Evolutionary conservation across 2,888 invertebrate genomes (phyloP), one percentile per base, ranked within the genome.

Genomic region (Drosophila helvetica): DNA sequence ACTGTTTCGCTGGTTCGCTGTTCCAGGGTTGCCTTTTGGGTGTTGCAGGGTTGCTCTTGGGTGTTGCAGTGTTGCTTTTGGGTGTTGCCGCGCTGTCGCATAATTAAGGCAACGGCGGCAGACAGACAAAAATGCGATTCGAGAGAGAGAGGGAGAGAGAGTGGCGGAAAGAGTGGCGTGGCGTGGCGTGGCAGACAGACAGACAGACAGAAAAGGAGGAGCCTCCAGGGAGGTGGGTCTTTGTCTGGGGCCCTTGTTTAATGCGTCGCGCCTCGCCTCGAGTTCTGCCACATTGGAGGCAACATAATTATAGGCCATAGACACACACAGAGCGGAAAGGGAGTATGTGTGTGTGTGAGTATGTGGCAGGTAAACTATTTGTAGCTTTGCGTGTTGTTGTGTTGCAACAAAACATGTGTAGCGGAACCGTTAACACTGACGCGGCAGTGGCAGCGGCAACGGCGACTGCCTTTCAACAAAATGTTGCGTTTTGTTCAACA

Each of bases 401-500:
- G 62, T 67, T 70, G 47, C 18, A 61, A 48, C 69, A 56, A 12
- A 66, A 66, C 65, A 66, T 48, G 55, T 66, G 65, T 66, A 67
- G 38, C 38, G 38, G 47, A 65, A 18, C 57, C 71, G 66, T 82
- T 69, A 74, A 82, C 83, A 74, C 74, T 82, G 77, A 79, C 70
- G 80, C 58, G 56, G 56, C 57, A 69, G 51, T 25, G 19, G 47
- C 27, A 58, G 43, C 19, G 12, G 53, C 57, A 73, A 48, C 38
- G 30, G 50, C 27, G 58, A 30, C 17, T 18, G 46, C 60, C 65
- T 48, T 59, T 53, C 56, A 52, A 67, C 66, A 65, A 75, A 75
- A 78, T 76, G 76, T 78, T 72, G 65, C 85, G 72, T 78, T 80
- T 84, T 75, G 74, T 74, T 68, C 30, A 70, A 76, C 80, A 82